A percentile compares a stretch with the other conserved stretches of the same genome.
These are phyloP conservation scores for Cochlearius cochlearius DNA, from an alignment of 2,113 vertebrate genomes.

Conservation along the genomic window DNA sequence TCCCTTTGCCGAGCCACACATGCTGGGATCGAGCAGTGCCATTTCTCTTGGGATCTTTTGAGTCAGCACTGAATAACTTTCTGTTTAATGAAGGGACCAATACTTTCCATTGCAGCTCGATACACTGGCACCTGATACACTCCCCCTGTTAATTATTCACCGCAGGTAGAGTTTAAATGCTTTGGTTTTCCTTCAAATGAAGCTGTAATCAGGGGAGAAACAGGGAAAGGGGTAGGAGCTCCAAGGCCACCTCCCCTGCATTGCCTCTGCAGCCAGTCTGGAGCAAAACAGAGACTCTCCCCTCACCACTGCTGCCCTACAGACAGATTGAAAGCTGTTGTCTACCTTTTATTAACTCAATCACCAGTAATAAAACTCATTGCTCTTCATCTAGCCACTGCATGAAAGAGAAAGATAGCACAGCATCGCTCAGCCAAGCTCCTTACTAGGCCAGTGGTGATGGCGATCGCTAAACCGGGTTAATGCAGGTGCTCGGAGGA, in stretches of 20 bases:
- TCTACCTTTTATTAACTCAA: background rate
- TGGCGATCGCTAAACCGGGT: rapidly evolving
- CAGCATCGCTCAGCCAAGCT: background rate
- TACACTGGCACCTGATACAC: background rate
- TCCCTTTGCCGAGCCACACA: background rate
- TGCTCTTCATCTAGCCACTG: background rate
- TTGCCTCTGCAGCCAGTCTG: background rate
- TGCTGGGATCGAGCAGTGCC: background rate
- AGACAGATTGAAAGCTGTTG: background rate
- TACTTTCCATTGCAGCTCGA: background rate
- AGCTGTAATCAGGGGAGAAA: background rate
- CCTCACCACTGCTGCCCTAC: background rate
- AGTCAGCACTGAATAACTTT: background rate
- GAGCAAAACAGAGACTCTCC: background rate
- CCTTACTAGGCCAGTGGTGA: background rate
- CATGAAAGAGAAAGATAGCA: background rate
- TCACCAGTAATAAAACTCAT: background rate
- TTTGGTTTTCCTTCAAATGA: background rate
- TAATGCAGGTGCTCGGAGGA: background rate
- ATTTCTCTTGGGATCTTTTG: background rate
- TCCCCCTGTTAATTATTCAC: background rate
- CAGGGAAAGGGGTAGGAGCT: background rate
- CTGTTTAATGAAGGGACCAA: background rate
- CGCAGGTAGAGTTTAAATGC: background rate
- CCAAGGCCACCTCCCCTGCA: background rate